phyloP scores from a whole-genome alignment of 2,888 invertebrate genomes.

The Diarsia brunnea region DNA sequence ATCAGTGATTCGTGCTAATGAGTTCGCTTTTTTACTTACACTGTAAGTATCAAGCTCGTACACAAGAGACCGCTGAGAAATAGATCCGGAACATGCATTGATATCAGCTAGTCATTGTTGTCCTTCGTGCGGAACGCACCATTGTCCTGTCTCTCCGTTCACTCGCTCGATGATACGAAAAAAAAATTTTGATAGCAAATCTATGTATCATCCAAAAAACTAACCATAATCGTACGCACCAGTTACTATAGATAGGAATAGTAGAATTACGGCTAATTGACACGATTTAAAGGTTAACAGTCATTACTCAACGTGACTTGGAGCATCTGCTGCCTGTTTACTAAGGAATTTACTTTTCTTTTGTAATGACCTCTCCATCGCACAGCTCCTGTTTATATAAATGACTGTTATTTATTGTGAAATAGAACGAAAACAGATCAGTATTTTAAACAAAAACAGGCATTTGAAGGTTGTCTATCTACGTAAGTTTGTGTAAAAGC shows the following conservation, averaged over 20 bases:
- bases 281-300: constrained; percentile 59
- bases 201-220: constrained; percentile 45
- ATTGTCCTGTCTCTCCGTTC: constrained; percentile 69
- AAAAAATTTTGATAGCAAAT: constrained; percentile 57
- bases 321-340: constrained; percentile 45
- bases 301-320: constrained; percentile 53
- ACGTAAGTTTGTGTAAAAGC: constrained; percentile 43
- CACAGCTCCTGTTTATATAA: constrained; percentile 45
- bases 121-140: constrained; percentile 80
- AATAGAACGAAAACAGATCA: constrained; percentile 44
- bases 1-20: constrained; percentile 47
- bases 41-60: constrained; percentile 37
- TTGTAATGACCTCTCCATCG: constrained; percentile 49
- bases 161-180: constrained; percentile 53
- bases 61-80: constrained; percentile 58
- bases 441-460: constrained; percentile 48
- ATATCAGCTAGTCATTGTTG: constrained; percentile 79
- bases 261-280: constrained; percentile 53
- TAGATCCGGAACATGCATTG: constrained; percentile 72
- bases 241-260: constrained; percentile 32
- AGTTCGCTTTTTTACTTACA: constrained; percentile 50
- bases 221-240: constrained; percentile 28
- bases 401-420: constrained; percentile 46
- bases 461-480: constrained; percentile 52
- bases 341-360: constrained; percentile 50